Conservation (phyloP, 2,113 vertebrate species). For the Psilopogon haemacephalus region DNA sequence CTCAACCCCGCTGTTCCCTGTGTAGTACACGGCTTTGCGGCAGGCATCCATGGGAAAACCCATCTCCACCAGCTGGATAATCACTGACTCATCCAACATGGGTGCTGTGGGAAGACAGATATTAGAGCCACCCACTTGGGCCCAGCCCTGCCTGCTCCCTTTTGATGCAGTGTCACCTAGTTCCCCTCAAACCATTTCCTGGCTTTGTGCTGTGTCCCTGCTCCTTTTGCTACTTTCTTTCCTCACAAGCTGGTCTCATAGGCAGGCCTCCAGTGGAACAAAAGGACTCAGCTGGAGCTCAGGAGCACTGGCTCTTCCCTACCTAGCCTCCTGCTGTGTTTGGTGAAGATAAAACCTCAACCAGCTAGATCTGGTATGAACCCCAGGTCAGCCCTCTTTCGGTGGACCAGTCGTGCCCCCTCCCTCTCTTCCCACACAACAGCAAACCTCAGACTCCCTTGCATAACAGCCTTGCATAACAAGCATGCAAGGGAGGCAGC, state of each 20-base stretch:
- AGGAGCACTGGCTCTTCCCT: neutral
- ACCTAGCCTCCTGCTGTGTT: neutral
- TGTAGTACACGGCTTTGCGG: conserved; percentile 96
- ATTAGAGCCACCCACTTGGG: conserved; percentile 21
- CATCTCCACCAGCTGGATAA: conserved; percentile 97
- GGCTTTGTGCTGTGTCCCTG: neutral
- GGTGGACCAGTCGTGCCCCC: neutral
- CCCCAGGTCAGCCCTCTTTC: neutral
- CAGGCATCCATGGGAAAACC: conserved; percentile 97
- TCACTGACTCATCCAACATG: conserved; percentile 92
- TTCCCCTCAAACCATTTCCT: neutral
- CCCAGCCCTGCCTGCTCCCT: neutral
- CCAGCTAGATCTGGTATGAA: neutral
- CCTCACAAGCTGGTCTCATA: neutral
- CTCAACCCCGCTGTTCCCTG: conserved; percentile 94
- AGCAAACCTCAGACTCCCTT: neutral
- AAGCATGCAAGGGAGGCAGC: conserved; percentile 1
- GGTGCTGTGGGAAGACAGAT: conserved; percentile 80
- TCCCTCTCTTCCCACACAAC: neutral
- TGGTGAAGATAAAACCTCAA: neutral
- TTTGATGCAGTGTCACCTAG: neutral
- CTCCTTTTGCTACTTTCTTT: neutral
- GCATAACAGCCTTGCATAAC: conserved; percentile 6
- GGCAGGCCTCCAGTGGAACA: neutral
- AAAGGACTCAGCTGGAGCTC: neutral